A percentile compares a stretch with the other conserved stretches of the same genome.
Conservation (phyloP, 2,113 vertebrate genomes). For the Promerops cafer region DNA sequence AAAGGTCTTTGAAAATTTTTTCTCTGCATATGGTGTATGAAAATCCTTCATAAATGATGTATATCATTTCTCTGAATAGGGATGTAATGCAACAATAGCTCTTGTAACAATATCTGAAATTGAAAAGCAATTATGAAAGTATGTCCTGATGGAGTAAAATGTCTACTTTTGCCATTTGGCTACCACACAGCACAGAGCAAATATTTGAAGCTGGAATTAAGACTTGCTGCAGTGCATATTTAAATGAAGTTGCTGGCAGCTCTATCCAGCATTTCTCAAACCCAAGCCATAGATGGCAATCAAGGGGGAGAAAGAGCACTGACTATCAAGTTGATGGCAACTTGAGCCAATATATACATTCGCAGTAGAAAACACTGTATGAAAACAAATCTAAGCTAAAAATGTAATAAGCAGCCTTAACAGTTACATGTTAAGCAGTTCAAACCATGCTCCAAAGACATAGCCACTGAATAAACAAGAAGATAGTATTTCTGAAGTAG, state of each 20-base stretch:
- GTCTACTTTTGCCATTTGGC: conserved; percentile 71
- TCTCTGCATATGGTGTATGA: conserved; percentile 32
- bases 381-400: conserved; percentile 53
- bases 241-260: conserved; percentile 45
- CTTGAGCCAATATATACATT: conserved; percentile 32
- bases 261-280: conserved; percentile 19
- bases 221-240: conserved; percentile 57
- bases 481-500: conserved; percentile 90
- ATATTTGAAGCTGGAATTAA: conserved; percentile 78
- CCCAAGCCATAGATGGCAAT: background rate
- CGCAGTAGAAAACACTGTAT: conserved; percentile 24
- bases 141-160: conserved; percentile 63
- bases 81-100: conserved; percentile 49
- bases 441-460: conserved; percentile 74
- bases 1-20: conserved; percentile 60
- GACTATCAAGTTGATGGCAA: background rate
- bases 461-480: conserved; percentile 87
- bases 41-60: conserved; percentile 69
- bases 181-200: conserved; percentile 69
- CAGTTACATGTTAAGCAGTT: conserved; percentile 76
- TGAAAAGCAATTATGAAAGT: conserved; percentile 74
- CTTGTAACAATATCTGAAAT: conserved; percentile 73
- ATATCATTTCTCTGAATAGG: conserved; percentile 37
- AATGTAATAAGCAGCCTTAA: conserved; percentile 71
- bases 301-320: background rate